These are phyloP conservation scores for Toxonevra muliebris DNA, from an alignment of 2,888 invertebrate genomes.

Conservation along the genomic window DNA sequence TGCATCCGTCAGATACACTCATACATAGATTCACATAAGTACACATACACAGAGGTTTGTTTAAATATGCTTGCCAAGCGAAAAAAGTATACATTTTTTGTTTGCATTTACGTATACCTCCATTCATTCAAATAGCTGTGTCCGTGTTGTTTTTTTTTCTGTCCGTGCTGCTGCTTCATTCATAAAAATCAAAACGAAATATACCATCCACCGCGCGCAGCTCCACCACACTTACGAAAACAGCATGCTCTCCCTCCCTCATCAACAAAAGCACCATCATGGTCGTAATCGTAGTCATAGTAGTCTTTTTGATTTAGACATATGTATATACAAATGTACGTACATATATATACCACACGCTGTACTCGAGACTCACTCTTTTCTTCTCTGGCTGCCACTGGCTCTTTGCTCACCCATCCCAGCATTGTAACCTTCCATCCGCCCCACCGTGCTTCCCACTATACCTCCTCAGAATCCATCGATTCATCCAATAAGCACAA, in stretches of 20 bases:
- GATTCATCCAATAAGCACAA: background rate
- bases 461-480: background rate
- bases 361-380: background rate
- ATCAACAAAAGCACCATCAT: too few relatives aligned
- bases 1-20: conserved; percentile 11
- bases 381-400: background rate
- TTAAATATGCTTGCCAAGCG: conserved; percentile 24
- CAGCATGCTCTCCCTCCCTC: too few relatives aligned
- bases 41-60: background rate
- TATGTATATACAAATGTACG: background rate
- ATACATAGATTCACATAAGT: conserved; percentile 9
- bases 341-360: background rate
- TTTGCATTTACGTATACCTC: conserved; percentile 46
- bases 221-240: too few relatives aligned
- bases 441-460: background rate
- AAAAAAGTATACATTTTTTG: conserved; percentile 37
- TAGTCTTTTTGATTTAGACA: background rate
- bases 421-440: background rate
- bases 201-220: too few relatives aligned
- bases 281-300: too few relatives aligned
- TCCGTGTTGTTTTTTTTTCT: too few relatives aligned
- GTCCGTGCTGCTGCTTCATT: conserved; percentile 42
- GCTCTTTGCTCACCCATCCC: background rate
- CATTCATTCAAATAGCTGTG: conserved; percentile 37
- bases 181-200: conserved; percentile 41